A percentile compares a stretch with the other conserved stretches of the same genome.
phyloP scores from a whole-genome alignment of 1,140 invertebrate genomes.

The honey bee (Apis mellifera) region DNA sequence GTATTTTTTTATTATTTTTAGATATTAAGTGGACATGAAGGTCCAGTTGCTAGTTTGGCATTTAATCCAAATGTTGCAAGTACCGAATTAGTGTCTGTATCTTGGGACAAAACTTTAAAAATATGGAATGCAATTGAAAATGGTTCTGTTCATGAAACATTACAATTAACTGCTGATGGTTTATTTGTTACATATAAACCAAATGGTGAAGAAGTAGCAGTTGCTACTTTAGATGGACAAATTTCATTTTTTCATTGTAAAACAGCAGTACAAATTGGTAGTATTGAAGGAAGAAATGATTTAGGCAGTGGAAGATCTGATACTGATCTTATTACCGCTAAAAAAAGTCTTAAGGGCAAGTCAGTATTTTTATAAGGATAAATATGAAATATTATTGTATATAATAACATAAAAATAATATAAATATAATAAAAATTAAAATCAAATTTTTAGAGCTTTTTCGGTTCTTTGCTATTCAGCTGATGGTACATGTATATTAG shows the following conservation, averaged over 20 bases:
- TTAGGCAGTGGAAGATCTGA: slow-evolving; percentile 91
- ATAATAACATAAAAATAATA: not conserved
- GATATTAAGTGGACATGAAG: slow-evolving; percentile 95
- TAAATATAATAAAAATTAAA: not conserved
- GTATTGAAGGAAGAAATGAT: slow-evolving; percentile 94
- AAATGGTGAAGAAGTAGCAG: slow-evolving; percentile 94
- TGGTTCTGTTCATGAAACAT: slow-evolving; percentile 90
- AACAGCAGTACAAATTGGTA: slow-evolving; percentile 86
- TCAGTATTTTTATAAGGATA: slow-evolving; percentile 80
- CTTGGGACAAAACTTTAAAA: slow-evolving; percentile 96
- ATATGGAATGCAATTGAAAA: slow-evolving; percentile 95
- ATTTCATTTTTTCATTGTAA: slow-evolving; percentile 92
- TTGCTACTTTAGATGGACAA: slow-evolving; percentile 94
- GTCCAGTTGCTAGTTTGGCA: slow-evolving; percentile 91
- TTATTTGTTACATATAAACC: slow-evolving; percentile 92
- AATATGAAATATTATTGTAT: not conserved
- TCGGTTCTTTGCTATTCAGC: slow-evolving; percentile 94
- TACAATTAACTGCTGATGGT: slow-evolving; percentile 91
- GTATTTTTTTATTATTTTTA: slow-evolving; percentile 71
- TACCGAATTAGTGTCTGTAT: slow-evolving; percentile 91
- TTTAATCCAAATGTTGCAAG: slow-evolving; percentile 90
- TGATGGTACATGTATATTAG: slow-evolving; percentile 94
- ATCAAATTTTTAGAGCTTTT: slow-evolving; percentile 88
- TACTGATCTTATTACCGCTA: slow-evolving; percentile 93
- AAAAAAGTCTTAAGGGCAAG: slow-evolving; percentile 92